phyloP scores from a whole-genome alignment of 2,797 vertebrate species.

The Calcarius lapponicus region DNA sequence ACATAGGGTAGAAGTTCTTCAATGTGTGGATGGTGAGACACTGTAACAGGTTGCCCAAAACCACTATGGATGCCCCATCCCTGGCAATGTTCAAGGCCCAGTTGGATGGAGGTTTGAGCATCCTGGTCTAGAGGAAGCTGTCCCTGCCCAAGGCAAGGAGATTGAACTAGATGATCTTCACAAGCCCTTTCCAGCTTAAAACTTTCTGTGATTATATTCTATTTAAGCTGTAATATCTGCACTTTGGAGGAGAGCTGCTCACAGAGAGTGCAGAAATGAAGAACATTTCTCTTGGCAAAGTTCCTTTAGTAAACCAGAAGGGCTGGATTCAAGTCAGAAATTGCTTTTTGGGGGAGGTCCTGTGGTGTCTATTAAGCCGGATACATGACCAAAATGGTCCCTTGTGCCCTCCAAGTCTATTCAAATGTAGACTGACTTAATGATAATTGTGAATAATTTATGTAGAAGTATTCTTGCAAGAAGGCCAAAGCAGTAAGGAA shows the following conservation, averaged over 20 bases:
- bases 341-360: not conserved
- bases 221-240: not conserved
- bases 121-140: not conserved
- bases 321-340: not conserved
- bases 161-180: not conserved
- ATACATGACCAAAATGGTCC: not conserved
- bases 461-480: not conserved
- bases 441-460: conserved; percentile 19
- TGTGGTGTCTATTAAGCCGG: not conserved
- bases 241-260: not conserved
- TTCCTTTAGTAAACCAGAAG: not conserved
- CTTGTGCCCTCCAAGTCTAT: not conserved
- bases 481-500: not conserved
- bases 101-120: not conserved
- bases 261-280: not conserved
- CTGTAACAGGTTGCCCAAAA: not conserved
- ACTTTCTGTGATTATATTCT: not conserved
- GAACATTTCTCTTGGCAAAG: not conserved
- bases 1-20: not conserved
- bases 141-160: not conserved
- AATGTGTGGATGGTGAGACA: accelerated
- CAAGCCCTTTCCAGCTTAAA: not conserved
- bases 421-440: not conserved
- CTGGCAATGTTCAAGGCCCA: not conserved
- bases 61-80: accelerated